Evolutionary conservation across 2,888 invertebrate species (phyloP).

Genomic region (Physocephala rufipes): DNA sequence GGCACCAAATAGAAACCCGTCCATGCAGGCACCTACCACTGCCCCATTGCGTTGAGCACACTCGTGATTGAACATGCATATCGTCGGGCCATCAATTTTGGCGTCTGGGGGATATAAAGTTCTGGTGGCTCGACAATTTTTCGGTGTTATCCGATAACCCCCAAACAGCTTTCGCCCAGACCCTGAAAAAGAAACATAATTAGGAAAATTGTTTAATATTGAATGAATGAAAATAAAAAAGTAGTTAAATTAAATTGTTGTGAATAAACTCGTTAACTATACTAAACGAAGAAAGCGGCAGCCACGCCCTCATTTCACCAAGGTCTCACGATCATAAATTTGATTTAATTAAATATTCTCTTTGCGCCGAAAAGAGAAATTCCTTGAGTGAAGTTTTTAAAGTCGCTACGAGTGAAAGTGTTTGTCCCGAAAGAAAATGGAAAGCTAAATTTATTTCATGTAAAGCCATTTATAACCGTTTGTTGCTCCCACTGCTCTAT

Average conservation of each 20-base stretch:
- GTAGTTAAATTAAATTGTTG: neutral
- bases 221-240: neutral
- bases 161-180: slow-evolving; percentile 79
- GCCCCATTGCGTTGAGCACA: slow-evolving; percentile 81
- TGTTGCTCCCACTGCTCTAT: neutral
- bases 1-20: slow-evolving; percentile 82
- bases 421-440: slow-evolving; percentile 5
- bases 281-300: neutral
- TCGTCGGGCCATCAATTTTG: slow-evolving; percentile 73
- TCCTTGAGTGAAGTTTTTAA: neutral
- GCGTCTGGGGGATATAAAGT: slow-evolving; percentile 70
- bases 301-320: neutral
- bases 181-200: slow-evolving; percentile 55
- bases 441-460: neutral
- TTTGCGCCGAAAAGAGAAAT: slow-evolving; percentile 1
- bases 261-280: neutral
- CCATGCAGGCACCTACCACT: slow-evolving; percentile 91
- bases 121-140: slow-evolving; percentile 78
- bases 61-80: slow-evolving; percentile 95
- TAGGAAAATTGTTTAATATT: neutral
- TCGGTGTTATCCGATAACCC: slow-evolving; percentile 86
- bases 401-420: slow-evolving; percentile 16
- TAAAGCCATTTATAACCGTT: neutral
- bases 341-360: slow-evolving; percentile 14
- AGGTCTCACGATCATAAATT: neutral